phyloP scores from a whole-genome alignment of 1,140 invertebrate genomes.

The Bilobella aurantiaca region DNA sequence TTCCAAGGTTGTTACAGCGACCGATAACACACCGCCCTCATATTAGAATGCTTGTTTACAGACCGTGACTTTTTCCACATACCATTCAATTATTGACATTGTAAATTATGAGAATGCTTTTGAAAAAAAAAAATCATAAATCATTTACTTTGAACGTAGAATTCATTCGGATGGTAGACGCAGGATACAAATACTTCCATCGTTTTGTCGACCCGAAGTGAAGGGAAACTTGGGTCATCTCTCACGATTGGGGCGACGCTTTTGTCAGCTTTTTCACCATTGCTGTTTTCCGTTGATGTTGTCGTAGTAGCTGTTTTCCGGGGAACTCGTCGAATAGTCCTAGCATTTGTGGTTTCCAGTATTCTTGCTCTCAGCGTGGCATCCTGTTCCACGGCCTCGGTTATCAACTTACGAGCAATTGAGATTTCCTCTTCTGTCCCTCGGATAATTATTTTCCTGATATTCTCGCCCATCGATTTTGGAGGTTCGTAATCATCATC shows the following conservation, averaged over 20 bases:
- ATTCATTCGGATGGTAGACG: slow-evolving; percentile 31
- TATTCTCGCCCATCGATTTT: slow-evolving; percentile 1
- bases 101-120: too few species aligned
- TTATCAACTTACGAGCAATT: slow-evolving; percentile 19
- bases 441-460: slow-evolving; percentile 13
- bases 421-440: slow-evolving; percentile 28
- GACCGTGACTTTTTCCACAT: too few species aligned
- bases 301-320: neutral
- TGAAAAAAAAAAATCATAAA: too few species aligned
- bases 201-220: neutral
- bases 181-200: slow-evolving; percentile 30
- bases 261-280: neutral
- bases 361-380: slow-evolving; percentile 8
- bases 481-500: neutral
- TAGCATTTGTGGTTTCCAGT: neutral
- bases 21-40: too few species aligned
- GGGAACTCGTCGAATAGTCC: neutral
- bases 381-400: slow-evolving; percentile 27
- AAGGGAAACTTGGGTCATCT: neutral
- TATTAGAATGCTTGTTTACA: too few species aligned
- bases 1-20: too few species aligned
- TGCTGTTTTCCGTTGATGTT: neutral
- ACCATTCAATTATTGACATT: too few species aligned
- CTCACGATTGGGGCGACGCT: neutral
- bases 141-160: slow-evolving; percentile 14